Evolutionary conservation across 64 coral and sea anemone species (phyloP).

Genomic region (Stichodactyla mertensii): DNA sequence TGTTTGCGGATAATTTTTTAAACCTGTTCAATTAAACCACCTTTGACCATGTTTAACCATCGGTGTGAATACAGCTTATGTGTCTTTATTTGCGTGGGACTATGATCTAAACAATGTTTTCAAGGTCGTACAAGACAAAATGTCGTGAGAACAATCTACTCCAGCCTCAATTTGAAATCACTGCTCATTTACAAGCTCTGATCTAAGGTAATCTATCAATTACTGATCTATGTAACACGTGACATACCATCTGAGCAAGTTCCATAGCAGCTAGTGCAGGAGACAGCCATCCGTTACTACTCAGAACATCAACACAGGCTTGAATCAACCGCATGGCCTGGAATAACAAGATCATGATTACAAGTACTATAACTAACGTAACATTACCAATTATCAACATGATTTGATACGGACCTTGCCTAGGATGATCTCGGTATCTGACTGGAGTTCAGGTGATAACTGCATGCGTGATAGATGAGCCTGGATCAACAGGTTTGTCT

Average conservation of each 20-base stretch:
- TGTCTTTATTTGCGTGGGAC: no score
- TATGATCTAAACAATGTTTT: no score
- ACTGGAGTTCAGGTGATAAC: conserved; percentile 91
- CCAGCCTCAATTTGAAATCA: not conserved
- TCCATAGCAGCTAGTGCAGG: conserved; percentile 96
- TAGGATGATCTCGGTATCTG: conserved; percentile 93
- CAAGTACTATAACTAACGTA: not conserved
- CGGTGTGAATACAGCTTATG: no score
- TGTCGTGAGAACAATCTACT: not conserved
- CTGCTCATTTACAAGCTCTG: no score
- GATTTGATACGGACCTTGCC: conserved; percentile 52
- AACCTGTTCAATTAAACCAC: no score
- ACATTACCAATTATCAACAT: not conserved
- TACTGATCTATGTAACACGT: not conserved
- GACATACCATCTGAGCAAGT: conserved; percentile 92
- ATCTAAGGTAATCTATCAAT: no score
- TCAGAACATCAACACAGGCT: conserved; percentile 96
- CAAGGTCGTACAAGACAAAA: no score
- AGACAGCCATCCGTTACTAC: conserved; percentile 98
- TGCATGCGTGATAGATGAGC: conserved; percentile 95
- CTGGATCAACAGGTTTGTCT: conserved; percentile 91
- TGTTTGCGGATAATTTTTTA: no score
- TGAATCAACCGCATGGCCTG: conserved; percentile 97
- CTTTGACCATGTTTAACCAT: no score
- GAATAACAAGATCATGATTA: not conserved